phyloP scores from a whole-genome alignment of 2,888 invertebrate genomes.

The Labia minor region DNA sequence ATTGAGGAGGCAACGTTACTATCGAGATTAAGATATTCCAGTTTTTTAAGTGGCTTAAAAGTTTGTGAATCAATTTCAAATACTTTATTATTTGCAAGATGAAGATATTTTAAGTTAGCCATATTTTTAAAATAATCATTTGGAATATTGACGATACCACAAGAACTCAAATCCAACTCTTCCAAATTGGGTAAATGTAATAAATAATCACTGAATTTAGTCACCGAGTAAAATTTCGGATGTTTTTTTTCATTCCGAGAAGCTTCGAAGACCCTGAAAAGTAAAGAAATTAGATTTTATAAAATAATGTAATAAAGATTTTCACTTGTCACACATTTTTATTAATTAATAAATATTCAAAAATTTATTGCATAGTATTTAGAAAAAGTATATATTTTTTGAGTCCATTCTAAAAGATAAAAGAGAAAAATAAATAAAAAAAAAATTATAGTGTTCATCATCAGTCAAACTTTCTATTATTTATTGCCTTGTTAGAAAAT shows the following conservation, averaged over 20 bases:
- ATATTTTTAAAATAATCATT: conserved; percentile 40
- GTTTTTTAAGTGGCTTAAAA: conserved; percentile 3
- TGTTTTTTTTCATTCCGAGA: background rate
- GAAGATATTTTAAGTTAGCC: conserved; percentile 39
- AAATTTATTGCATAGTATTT: no score
- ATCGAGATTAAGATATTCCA: conserved; percentile 18
- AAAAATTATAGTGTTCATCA: no score
- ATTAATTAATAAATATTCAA: no score
- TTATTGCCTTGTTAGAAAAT: no score
- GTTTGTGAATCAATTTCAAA: conserved; percentile 16
- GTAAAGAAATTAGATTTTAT: background rate
- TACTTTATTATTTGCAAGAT: conserved; percentile 45
- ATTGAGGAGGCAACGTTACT: background rate
- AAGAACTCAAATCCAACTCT: conserved; percentile 48
- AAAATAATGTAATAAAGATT: no score
- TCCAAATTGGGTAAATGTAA: conserved; percentile 34
- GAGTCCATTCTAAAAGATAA: no score
- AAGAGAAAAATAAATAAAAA: no score
- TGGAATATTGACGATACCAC: conserved; percentile 41
- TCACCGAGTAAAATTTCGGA: background rate
- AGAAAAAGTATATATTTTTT: no score
- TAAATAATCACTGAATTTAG: background rate
- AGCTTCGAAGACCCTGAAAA: background rate
- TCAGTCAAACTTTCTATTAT: no score
- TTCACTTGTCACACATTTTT: no score